Evolutionary conservation across 1,140 invertebrate species (phyloP), one percentile per base, ranked within the genome.

Genomic region (Mya arenaria): DNA sequence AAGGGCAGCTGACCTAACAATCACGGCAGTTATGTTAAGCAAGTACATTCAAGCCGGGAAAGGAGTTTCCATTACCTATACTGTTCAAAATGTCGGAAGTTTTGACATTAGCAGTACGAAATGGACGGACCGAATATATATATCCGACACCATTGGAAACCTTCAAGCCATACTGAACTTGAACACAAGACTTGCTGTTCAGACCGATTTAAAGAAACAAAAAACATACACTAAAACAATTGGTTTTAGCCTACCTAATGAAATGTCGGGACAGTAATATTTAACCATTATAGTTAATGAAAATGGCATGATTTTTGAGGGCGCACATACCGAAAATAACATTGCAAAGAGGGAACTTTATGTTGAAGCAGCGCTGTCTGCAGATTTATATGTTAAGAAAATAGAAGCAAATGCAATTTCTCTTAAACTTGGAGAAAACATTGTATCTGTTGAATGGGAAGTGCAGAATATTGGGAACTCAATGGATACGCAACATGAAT

Each of bases 381-480:
- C 37, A 1, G 65, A 68, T 44, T n/a, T 68, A 4, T 2, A 37
- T 23, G 39, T 25, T 4, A 5, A 37, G 17, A 25, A n/a, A 6
- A 23, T 36, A 15, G 0, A 28, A 10, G 44, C 28, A 19, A 23
- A n/a, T 0, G 25, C 30, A 19, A 39, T 6, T 28, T 10, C 0
- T 10, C 8, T 3, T 19, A n/a, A 25, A 5, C 13, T 3, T 39
- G 23, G 10, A 25, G 28, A 60, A 15, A 39, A 25, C 4, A 60
- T 60, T 19, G 4, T 74, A 3, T 6, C 23, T 39, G 32, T 74
- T 56, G 15, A 23, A n/a, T 74, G 71, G 71, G 30, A 1, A 13
- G 71, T 74, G 30, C 23, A 39, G n/a, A 74, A 74, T 41, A 23
- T 37, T 25, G 71, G 71, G 8, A 60, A 74, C 25, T 74, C 71